A percentile compares a stretch with the other conserved stretches of the same genome.
phyloP scores from a whole-genome alignment of 2,888 invertebrate species.

The Euplagia quadripunctaria region DNA sequence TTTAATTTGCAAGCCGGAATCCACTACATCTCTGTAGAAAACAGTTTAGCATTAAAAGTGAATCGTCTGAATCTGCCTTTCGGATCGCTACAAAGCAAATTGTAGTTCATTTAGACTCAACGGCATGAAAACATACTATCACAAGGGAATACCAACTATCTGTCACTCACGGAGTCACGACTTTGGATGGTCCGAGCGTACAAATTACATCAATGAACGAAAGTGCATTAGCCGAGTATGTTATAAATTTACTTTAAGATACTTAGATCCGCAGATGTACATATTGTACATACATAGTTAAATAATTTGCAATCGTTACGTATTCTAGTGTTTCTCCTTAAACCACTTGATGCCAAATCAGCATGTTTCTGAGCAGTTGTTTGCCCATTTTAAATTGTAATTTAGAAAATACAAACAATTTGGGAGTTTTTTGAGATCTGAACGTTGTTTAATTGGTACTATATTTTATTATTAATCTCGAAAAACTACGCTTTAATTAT shows the following conservation, averaged over 20 bases:
- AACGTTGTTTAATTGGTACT: neutral
- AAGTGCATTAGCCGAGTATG: conserved; percentile 44
- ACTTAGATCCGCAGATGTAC: conserved; percentile 5
- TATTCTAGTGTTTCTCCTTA: conserved; percentile 6
- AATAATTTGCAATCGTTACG: neutral
- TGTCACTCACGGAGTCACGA: conserved; percentile 5
- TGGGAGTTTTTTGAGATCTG: neutral
- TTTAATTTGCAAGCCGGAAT: conserved; percentile 1
- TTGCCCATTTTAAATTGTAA: neutral
- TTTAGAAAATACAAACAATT: neutral
- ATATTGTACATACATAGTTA: neutral
- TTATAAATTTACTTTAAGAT: conserved; percentile 2
- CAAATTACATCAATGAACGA: conserved; percentile 53
- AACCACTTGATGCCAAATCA: neutral
- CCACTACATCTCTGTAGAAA: conserved; percentile 11
- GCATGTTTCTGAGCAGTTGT: neutral
- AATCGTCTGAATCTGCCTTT: conserved; percentile 14
- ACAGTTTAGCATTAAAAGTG: neutral
- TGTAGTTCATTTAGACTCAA: conserved; percentile 15
- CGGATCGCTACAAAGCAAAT: conserved; percentile 11
- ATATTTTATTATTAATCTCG: neutral
- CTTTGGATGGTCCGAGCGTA: conserved; percentile 32
- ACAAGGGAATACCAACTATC: conserved; percentile 19
- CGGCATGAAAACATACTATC: conserved; percentile 26
- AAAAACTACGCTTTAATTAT: neutral